Percentiles rank a stretch among this genome's conserved stretches.
Conservation (phyloP, 1,140 invertebrate species). For the Euura saliciscinereae region DNA sequence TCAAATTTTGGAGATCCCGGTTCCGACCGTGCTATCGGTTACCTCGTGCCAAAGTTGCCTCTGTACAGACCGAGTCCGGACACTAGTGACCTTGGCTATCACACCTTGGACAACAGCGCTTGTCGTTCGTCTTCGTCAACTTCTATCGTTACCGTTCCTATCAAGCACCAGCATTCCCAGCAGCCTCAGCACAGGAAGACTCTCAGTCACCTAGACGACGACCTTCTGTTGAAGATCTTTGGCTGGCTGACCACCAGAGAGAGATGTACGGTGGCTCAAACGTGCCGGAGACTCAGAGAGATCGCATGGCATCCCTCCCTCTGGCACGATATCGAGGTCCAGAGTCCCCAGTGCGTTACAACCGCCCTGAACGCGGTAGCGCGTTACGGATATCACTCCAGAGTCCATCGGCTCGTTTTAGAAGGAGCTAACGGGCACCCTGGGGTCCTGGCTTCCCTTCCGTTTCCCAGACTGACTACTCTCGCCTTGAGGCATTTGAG, state of each 20-base stretch:
- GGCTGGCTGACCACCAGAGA: conserved; percentile 79
- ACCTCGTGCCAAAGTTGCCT: conserved; percentile 40
- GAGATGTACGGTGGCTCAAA: conserved; percentile 78
- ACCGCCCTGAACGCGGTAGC: conserved; percentile 62
- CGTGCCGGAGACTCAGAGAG: conserved; percentile 81
- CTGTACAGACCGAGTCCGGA: conserved; percentile 45
- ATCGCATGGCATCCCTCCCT: conserved; percentile 81
- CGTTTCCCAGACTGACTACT: conserved; percentile 48
- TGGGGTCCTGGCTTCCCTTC: conserved; percentile 65
- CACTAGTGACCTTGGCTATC: conserved; percentile 52
- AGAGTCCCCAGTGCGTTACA: conserved; percentile 64
- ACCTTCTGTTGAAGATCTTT: conserved; percentile 69
- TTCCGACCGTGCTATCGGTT: conserved; percentile 33
- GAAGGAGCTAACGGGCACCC: conserved; percentile 79
- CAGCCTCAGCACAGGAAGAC: conserved; percentile 27
- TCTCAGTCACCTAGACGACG: conserved; percentile 58
- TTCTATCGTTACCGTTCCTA: conserved; percentile 25
- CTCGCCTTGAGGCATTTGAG: conserved; percentile 43
- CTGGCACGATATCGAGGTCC: conserved; percentile 76
- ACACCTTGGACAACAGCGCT: conserved; percentile 53
- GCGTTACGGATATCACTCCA: conserved; percentile 61
- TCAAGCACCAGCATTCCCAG: conserved; percentile 29
- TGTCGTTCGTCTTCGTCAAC: conserved; percentile 42
- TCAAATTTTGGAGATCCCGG: conserved; percentile 41
- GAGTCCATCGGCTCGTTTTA: conserved; percentile 68